Percentiles rank a stretch among this genome's conserved stretches.
Evolutionary conservation across 2,888 invertebrate species (phyloP).

Genomic region (Chalcis sispes): DNA sequence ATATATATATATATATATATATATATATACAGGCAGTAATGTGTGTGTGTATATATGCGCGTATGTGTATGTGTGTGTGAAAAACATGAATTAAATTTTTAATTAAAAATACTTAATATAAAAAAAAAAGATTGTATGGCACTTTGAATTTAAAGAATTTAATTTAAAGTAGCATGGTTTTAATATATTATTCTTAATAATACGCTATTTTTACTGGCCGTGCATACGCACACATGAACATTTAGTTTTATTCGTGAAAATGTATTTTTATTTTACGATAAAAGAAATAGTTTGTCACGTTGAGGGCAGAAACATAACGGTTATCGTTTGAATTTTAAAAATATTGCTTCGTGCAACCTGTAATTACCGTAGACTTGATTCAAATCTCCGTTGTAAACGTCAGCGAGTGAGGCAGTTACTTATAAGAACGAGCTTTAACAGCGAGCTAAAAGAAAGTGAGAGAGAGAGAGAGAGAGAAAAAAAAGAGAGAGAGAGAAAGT

Average conservation of each 20-base stretch:
- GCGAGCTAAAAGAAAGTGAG: too few species aligned
- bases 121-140: too few species aligned
- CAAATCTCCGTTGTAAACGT: slow-evolving; percentile 53
- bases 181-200: not conserved
- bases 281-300: slow-evolving; percentile 52
- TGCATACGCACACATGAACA: slow-evolving; percentile 22
- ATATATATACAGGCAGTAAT: too few species aligned
- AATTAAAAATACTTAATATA: too few species aligned
- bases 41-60: too few species aligned
- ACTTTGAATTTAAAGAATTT: too few species aligned
- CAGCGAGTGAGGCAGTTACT: slow-evolving; percentile 44
- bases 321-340: slow-evolving; percentile 52
- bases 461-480: slow-evolving; percentile 30
- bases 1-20: too few species aligned
- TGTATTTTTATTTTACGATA: slow-evolving; percentile 31
- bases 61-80: too few species aligned
- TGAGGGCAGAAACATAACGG: slow-evolving; percentile 42
- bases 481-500: slow-evolving; percentile 24
- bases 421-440: slow-evolving; percentile 36
- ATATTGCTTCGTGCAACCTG: slow-evolving; percentile 47
- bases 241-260: slow-evolving; percentile 25
- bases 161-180: not conserved
- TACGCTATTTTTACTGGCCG: slow-evolving; percentile 20
- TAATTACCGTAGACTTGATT: slow-evolving; percentile 53
- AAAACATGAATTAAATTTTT: too few species aligned